Evolutionary conservation across 2,797 vertebrate species (phyloP), one percentile per base, ranked within the genome.

Genomic region (Coccyzus lansbergi): DNA sequence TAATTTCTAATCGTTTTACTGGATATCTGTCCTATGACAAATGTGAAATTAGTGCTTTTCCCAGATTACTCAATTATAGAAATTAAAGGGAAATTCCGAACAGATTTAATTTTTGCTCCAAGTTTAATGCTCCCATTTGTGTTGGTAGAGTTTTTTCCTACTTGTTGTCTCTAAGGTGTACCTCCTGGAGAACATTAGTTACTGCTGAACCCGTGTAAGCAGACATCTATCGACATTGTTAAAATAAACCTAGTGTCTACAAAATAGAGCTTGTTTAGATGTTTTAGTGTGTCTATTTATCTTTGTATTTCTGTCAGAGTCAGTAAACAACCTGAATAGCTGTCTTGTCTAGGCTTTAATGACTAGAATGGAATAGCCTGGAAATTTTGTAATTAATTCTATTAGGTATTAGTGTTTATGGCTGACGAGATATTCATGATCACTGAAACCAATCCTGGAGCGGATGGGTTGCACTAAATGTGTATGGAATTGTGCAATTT

Each of bases 241-340:
- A 94, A 90, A 91, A 94, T 82, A 94, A 98, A 96, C 93, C 53
- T 88, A 93, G 56, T 90, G 49, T 40, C 55, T 89, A 82, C 87
- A 91, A 96, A 93, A 72, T 58, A 83, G 88, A 91, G 44, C 70
- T 90, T 82, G 77, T 90, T 96, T 95, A 82, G 93, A 77, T 88
- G 95, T 96, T 95, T 97, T 92, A 97, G 86, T 86, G 69, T 75
- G 44, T 91, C 40, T 86, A 67, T 94, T 96, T 96, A 87, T 95
- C 85, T 95, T 96, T 95, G 64, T 90, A 79, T 94, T 97, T 90
- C 79, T 96, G 83, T 63, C 86, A 83, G 14, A 70, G 91, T 87
- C 80, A 93, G 82, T 93, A 94, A 96, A 95, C 49, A 94, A 40
- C 93, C 72, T 29, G 38, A 94, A 85, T 52, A 75, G 25, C 79